phyloP scores from a whole-genome alignment of 1,140 invertebrate genomes.

The Lasioglossum albipes region DNA sequence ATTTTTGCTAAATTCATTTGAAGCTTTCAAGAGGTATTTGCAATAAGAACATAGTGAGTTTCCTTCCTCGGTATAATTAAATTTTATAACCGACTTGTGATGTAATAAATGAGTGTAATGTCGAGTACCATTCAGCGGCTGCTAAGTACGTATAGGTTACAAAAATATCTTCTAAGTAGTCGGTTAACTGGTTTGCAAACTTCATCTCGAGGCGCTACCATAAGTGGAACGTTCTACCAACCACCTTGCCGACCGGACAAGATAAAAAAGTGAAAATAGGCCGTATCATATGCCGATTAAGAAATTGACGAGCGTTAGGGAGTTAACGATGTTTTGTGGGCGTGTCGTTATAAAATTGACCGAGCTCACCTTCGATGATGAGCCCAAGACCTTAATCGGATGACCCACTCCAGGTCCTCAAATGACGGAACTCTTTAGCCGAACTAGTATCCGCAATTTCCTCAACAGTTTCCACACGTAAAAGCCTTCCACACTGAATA shows the following conservation, averaged over 20 bases:
- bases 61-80: too few species aligned
- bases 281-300: constrained; percentile 32
- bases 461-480: constrained; percentile 49
- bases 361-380: constrained; percentile 53
- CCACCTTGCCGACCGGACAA: constrained; percentile 5
- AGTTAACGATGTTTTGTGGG: constrained; percentile 57
- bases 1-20: too few species aligned
- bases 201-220: background rate
- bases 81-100: too few species aligned
- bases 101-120: too few species aligned
- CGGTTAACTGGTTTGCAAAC: background rate
- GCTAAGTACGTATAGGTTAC: too few species aligned
- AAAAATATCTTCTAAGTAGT: background rate
- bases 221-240: background rate
- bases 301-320: constrained; percentile 42
- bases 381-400: constrained; percentile 43
- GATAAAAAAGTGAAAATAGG: constrained; percentile 15
- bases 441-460: constrained; percentile 59
- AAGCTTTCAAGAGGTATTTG: too few species aligned
- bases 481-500: too few species aligned
- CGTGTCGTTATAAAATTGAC: constrained; percentile 66
- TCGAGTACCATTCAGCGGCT: too few species aligned
- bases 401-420: constrained; percentile 23
- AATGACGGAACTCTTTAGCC: constrained; percentile 41
- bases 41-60: too few species aligned